phyloP scores from a whole-genome alignment of 2,797 vertebrate species.

The Falco rusticolus region DNA sequence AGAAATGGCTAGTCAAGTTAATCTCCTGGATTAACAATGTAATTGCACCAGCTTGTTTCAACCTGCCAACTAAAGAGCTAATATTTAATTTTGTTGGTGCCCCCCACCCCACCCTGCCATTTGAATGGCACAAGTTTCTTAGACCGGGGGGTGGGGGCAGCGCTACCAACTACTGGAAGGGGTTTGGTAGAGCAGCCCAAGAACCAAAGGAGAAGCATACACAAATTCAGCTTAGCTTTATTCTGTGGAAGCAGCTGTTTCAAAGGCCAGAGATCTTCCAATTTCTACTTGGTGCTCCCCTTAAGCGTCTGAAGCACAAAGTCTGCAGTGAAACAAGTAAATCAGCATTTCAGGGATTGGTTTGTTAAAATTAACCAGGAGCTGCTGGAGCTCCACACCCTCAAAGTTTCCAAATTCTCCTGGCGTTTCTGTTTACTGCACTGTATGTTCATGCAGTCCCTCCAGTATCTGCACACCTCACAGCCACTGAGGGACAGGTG shows the following conservation, averaged over 20 bases:
- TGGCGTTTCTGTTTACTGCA: not conserved
- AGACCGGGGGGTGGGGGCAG: not conserved
- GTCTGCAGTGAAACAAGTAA: not conserved
- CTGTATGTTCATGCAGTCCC: not conserved
- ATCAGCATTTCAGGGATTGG: fast-evolving
- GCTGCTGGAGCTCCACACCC: not conserved
- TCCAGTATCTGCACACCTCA: not conserved
- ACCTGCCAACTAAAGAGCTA: not conserved
- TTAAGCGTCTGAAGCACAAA: not conserved
- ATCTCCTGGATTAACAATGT: constrained; percentile 18
- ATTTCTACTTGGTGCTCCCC: not conserved
- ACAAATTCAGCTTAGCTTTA: not conserved
- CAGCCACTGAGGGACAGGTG: not conserved
- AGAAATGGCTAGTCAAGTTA: not conserved
- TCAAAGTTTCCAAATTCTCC: not conserved
- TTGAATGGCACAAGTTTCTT: not conserved
- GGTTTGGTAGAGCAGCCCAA: not conserved
- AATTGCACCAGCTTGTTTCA: constrained; percentile 55
- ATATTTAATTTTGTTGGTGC: not conserved
- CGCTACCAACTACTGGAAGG: not conserved
- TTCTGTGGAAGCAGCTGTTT: not conserved
- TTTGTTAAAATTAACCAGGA: not conserved
- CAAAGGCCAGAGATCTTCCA: not conserved
- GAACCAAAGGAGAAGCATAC: not conserved
- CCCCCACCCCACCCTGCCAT: not conserved